Evolutionary conservation across 2,888 invertebrate species (phyloP), one percentile per base, ranked within the genome.

Genomic region (Tortricodes alternella): DNA sequence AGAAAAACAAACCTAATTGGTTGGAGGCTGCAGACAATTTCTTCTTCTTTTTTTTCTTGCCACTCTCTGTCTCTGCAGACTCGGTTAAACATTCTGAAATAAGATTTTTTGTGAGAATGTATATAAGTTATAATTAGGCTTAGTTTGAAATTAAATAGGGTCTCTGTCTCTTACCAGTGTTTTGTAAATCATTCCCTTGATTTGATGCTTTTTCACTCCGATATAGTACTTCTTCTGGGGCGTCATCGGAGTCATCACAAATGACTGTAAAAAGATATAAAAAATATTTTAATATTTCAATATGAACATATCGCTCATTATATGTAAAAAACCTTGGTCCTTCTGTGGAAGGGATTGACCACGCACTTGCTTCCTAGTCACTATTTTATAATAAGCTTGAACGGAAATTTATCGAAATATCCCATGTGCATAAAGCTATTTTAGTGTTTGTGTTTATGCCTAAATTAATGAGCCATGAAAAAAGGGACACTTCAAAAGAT

Each of bases 161-260:
- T n/a, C n/a, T n/a, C n/a, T n/a, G n/a, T n/a, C n/a, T n/a, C n/a
- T 51, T 51, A 55, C 53, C 53, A 27, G 23, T 32, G 15, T 19
- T 41, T 53, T 29, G 37, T 24, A 27, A 19, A 8, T 48, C 51
- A 1, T 34, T n/a, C 34, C 34, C 46, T 13, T 9, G 18, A n/a
- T 24, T 3, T 13, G 15, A 5, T 2, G 35, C 35, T 56, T 74
- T 76, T 21, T 62, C 62, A 51, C 67, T 76, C 56, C 59, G 55
- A 58, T 64, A 73, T 3, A 71, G 61, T 7, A 73, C 49, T 62
- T 79, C 78, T 16, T 65, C 39, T 4, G 78, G 78, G 1, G 70
- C 65, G 9, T 71, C 70, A 27, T 74, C 68, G 1, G 59, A 62
- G 49, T 62, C 53, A 41, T 8, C 38, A 6, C 0, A 5, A n/a